Percentiles rank a stretch among this genome's conserved stretches.
Evolutionary conservation across 2,797 vertebrate species (phyloP).

Genomic region (Sebastes aleutianus): DNA sequence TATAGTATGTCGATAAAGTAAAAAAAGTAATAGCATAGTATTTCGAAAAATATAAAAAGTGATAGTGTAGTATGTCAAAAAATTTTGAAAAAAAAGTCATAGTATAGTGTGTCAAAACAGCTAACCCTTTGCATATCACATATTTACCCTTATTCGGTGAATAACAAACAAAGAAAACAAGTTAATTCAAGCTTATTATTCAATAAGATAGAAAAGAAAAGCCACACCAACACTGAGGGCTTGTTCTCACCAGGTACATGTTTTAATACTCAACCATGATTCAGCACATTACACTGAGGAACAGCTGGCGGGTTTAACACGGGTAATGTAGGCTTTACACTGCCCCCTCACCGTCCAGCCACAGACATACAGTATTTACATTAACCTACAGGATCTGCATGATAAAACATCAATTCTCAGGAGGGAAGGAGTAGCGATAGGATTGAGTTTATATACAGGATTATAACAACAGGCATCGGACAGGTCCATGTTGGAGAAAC

Average conservation of each 20-base stretch:
- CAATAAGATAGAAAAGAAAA: conserved; percentile 1
- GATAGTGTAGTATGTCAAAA: no score
- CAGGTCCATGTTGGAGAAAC: conserved; percentile 22
- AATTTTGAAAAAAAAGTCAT: no score
- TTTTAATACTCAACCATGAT: conserved; percentile 76
- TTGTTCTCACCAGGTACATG: conserved; percentile 50
- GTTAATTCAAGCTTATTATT: neutral
- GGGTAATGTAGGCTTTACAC: conserved; percentile 22
- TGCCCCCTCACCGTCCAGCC: conserved; percentile 5
- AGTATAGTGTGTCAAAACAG: neutral
- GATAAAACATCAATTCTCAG: conserved; percentile 35
- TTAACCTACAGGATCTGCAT: conserved; percentile 34
- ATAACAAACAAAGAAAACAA: neutral
- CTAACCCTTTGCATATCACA: neutral
- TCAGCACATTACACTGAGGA: conserved; percentile 68
- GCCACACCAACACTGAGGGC: conserved; percentile 3
- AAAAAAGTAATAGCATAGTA: no score
- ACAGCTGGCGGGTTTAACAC: conserved; percentile 48
- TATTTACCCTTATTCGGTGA: neutral
- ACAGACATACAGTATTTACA: conserved; percentile 60
- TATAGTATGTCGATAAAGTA: no score
- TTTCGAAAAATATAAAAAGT: no score
- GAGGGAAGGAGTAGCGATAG: neutral
- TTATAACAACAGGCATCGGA: conserved; percentile 47
- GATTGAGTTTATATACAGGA: conserved; percentile 57